Conservation (phyloP, 2,888 invertebrate genomes). For the Eupithecia subumbrata region DNA sequence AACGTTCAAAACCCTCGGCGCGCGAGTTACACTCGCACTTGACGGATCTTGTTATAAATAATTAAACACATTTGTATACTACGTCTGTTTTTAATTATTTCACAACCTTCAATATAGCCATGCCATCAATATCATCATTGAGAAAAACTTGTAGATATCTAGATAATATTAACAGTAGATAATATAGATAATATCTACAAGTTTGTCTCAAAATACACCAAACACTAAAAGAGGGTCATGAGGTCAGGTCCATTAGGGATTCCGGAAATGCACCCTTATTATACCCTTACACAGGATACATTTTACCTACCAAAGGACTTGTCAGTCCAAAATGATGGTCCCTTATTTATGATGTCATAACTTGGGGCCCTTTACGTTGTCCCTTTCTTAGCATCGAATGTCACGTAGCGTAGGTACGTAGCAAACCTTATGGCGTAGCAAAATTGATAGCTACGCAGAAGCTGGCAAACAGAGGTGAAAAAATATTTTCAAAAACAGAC, state of each 20-base stretch:
- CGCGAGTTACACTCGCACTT: too few species aligned
- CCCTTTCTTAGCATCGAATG: background rate
- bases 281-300: background rate
- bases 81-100: too few species aligned
- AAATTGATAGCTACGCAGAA: background rate
- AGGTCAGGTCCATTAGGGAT: background rate
- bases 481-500: too few species aligned
- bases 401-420: background rate
- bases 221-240: background rate
- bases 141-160: too few species aligned
- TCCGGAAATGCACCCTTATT: background rate
- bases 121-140: too few species aligned
- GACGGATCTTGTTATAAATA: too few species aligned
- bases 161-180: too few species aligned
- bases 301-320: background rate
- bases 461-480: too few species aligned
- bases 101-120: too few species aligned
- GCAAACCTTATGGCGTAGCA: background rate
- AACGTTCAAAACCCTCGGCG: too few species aligned
- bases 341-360: constrained; percentile 3
- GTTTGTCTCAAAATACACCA: background rate
- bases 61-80: too few species aligned
- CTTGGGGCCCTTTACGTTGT: background rate
- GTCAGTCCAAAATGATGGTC: background rate
- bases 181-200: too few species aligned